Conservation (phyloP, 2,113 vertebrate species). For the Phalacrocorax aristotelis region DNA sequence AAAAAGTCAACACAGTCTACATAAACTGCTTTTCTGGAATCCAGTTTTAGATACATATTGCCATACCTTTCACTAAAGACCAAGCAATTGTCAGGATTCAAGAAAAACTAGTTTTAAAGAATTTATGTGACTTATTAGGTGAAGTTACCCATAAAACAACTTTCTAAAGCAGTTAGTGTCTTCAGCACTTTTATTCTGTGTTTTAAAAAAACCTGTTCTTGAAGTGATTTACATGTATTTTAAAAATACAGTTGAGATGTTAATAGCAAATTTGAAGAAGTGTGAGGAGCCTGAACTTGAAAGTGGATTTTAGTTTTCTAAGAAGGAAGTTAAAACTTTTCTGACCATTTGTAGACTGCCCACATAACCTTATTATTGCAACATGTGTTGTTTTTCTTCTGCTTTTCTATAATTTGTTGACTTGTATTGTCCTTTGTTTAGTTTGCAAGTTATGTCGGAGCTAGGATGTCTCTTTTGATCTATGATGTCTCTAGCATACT, state of each 20-base stretch:
- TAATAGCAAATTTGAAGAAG: background rate
- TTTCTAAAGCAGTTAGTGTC: background rate
- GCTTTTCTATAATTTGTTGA: background rate
- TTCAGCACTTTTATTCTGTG: background rate
- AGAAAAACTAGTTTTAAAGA: background rate
- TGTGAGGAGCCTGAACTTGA: background rate
- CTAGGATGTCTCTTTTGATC: conserved; percentile 31
- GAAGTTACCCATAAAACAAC: background rate
- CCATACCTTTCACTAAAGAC: background rate
- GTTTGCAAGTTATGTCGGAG: background rate
- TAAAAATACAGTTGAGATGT: background rate
- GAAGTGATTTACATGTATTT: background rate
- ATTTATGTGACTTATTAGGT: background rate
- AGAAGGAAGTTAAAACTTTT: background rate
- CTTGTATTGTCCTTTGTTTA: conserved; percentile 30
- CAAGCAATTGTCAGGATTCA: background rate
- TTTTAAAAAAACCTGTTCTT: background rate
- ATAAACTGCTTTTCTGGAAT: background rate
- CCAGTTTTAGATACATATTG: background rate
- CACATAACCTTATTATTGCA: background rate
- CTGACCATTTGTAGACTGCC: background rate
- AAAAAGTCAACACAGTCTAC: background rate
- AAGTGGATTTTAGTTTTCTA: background rate
- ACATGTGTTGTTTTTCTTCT: background rate
- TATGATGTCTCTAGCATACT: conserved; percentile 6